phyloP scores from a whole-genome alignment of 2,888 invertebrate genomes.

The Ormyrus labotus region DNA sequence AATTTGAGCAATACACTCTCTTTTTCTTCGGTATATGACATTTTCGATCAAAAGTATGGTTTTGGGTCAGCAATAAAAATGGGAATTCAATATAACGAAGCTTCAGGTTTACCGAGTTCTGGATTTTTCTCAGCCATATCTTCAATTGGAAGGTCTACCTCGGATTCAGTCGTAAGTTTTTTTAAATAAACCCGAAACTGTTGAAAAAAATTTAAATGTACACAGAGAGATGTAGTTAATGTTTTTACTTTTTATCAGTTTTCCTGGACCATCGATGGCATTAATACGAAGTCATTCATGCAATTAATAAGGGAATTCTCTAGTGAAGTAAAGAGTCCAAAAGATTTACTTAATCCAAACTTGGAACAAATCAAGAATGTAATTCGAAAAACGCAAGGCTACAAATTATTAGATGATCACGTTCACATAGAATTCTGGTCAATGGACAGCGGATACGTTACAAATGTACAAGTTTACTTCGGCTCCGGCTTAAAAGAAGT shows the following conservation, averaged over 20 bases:
- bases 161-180: too few relatives aligned
- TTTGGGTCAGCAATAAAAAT: conserved; percentile 72
- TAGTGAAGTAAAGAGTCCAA: neutral
- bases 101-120: conserved; percentile 69
- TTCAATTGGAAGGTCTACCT: conserved; percentile 55
- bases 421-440: conserved; percentile 62
- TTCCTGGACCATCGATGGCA: conserved; percentile 59
- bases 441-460: conserved; percentile 55
- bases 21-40: conserved; percentile 72
- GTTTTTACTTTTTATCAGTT: conserved; percentile 57
- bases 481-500: conserved; percentile 24
- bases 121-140: conserved; percentile 64
- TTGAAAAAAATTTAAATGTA: too few relatives aligned
- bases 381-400: conserved; percentile 43
- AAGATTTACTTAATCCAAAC: neutral
- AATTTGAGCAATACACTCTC: conserved; percentile 65
- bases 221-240: neutral
- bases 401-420: conserved; percentile 47
- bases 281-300: conserved; percentile 53
- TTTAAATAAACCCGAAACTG: too few relatives aligned
- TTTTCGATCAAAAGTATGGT: conserved; percentile 73
- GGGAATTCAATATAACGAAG: conserved; percentile 67
- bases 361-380: conserved; percentile 58
- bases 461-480: conserved; percentile 27
- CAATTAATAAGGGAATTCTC: conserved; percentile 2